Evolutionary conservation across 1,140 invertebrate genomes (phyloP).

Genomic region (Musca domestica): DNA sequence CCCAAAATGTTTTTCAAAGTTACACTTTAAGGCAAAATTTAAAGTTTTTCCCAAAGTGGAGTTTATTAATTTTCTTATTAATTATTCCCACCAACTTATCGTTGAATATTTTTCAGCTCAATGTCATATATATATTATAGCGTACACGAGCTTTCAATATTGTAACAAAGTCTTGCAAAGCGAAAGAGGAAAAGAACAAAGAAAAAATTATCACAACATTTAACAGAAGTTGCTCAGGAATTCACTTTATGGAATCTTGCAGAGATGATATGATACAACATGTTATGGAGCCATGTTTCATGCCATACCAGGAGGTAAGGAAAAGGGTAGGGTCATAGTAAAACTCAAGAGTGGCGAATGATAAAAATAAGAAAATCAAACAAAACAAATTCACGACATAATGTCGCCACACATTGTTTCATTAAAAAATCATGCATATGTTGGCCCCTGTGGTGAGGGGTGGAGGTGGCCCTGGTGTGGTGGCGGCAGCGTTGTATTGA

Average conservation of each 20-base stretch:
- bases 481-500: too few species aligned
- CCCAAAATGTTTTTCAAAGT: too few species aligned
- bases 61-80: too few species aligned
- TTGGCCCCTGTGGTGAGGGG: background rate
- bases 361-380: background rate
- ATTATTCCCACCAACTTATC: too few species aligned
- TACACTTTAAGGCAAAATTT: too few species aligned
- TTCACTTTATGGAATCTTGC: constrained; percentile 12
- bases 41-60: too few species aligned
- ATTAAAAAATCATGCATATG: background rate
- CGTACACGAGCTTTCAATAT: too few species aligned
- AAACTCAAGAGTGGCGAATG: background rate
- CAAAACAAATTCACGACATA: background rate
- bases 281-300: background rate
- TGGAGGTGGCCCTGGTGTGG: too few species aligned
- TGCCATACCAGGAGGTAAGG: background rate
- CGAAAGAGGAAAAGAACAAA: background rate
- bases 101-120: too few species aligned
- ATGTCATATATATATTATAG: too few species aligned
- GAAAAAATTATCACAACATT: constrained; percentile 3
- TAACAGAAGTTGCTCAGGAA: constrained; percentile 9
- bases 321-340: background rate
- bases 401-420: constrained; percentile 13
- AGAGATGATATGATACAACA: constrained; percentile 15
- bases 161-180: too few species aligned